These are phyloP conservation scores for Pollimyrus isidori DNA, from an alignment of 2,113 vertebrate species.

Conservation along the genomic window DNA sequence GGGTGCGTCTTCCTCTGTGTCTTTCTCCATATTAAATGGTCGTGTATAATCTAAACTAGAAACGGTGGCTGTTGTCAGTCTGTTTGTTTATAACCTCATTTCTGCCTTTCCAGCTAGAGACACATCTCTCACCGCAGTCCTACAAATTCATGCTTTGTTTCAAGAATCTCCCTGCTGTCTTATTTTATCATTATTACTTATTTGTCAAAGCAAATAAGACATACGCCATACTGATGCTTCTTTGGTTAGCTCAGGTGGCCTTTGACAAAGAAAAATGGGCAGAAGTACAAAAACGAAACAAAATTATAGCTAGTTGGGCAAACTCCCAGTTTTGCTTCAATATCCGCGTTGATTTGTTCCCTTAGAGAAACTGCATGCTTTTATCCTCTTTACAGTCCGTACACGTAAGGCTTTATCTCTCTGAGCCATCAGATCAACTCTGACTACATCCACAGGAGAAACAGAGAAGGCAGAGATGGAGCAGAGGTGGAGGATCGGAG, in stretches of 20 bases:
- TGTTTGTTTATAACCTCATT: neutral
- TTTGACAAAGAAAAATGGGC: neutral
- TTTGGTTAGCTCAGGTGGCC: neutral
- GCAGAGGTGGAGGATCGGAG: neutral
- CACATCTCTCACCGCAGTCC: neutral
- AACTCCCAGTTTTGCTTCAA: neutral
- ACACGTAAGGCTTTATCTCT: neutral
- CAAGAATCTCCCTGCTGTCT: neutral
- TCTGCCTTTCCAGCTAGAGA: neutral
- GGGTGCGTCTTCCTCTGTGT: neutral
- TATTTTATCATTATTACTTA: neutral
- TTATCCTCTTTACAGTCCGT: neutral
- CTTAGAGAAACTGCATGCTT: neutral
- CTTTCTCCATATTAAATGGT: neutral
- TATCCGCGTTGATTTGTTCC: neutral
- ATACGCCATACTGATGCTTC: neutral
- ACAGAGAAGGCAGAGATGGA: neutral
- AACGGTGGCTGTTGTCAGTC: neutral
- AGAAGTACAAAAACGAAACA: neutral
- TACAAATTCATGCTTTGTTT: neutral
- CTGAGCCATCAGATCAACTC: neutral
- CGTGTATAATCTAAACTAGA: neutral
- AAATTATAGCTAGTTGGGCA: neutral
- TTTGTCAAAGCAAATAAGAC: neutral
- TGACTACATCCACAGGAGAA: neutral